Evolutionary conservation across 2,888 invertebrate genomes (phyloP), one percentile per base, ranked within the genome.

Genomic region (Ectemnius cavifrons): DNA sequence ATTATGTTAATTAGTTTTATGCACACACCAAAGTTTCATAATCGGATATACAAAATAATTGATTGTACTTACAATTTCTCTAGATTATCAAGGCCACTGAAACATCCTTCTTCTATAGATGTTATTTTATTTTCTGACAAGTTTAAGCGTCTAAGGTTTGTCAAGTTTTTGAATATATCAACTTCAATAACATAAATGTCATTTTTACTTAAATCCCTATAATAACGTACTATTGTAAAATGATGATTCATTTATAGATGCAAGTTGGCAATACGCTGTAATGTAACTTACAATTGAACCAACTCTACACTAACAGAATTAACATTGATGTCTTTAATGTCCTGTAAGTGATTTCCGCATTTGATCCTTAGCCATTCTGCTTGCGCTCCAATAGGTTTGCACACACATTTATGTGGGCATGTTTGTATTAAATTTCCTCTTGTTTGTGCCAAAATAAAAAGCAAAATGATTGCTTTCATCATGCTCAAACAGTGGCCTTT

Each of bases 101-200:
- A 96, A 88, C 94, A 94, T 73, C 93, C 92, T 85, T 94, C 93
- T 84, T 94, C 94, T 61, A 97, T 92, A 83, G 93, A 92, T 83
- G 93, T 94, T 73, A 97, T 93, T 83, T 93, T 93, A 89, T 97
- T 97, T 81, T 92, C 92, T 18, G 94, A 93, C 69, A 95, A 90
- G 89, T 94, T 93, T 68, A 94, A 91, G 84, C 94, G 94, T 80
- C 94, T 93, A 1, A 91, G 84, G 71, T 91, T 90, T 4, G 89
- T 89, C n/a, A 91, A 81, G 77, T 90, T 89, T 70, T 83, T 84
- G 57, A 91, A 90, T 64, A 84, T 73, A 60, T 86, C 81, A 14
- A 80, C 75, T 74, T 87, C 82, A 92, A 93, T 85, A 93, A 91
- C 57, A 92, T 93, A 77, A 92, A 93, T 83, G 93, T 92, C 71